Evolutionary conservation across 2,113 vertebrate species (phyloP).

Genomic region (Glareola pratincola): DNA sequence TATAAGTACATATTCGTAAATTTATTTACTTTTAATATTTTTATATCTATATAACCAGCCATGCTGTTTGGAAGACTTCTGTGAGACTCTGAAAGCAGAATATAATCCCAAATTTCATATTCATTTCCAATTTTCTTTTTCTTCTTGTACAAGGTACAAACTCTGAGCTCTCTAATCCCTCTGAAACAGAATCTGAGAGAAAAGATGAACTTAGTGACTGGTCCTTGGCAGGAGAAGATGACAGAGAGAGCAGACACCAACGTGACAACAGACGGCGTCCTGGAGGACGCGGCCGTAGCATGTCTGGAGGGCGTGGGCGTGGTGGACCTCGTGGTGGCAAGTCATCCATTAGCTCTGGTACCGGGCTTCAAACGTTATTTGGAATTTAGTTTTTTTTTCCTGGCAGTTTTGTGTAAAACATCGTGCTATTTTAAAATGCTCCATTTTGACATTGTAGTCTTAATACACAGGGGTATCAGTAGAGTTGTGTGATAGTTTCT

Average conservation of each 20-base stretch:
- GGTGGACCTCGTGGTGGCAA: constrained; percentile 87
- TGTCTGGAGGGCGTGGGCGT: constrained; percentile 84
- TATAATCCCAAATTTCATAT: not conserved
- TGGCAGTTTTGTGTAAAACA: not conserved
- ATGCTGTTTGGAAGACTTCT: not conserved
- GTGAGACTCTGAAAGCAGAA: not conserved
- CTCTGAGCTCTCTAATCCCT: constrained; percentile 95
- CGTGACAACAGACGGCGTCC: constrained; percentile 89
- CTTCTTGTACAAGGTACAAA: constrained; percentile 85
- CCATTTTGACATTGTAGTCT: not conserved
- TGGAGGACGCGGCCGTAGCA: constrained; percentile 83
- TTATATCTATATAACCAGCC: not conserved
- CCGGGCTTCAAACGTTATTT: not conserved
- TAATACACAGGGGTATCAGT: not conserved
- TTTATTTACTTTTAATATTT: not conserved
- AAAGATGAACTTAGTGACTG: constrained; percentile 96
- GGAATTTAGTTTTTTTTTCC: not conserved
- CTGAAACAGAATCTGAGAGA: constrained; percentile 96
- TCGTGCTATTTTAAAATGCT: not conserved
- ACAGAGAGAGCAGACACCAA: constrained; percentile 82
- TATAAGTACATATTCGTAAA: not conserved
- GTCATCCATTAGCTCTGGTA: constrained; percentile 91
- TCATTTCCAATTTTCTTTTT: not conserved
- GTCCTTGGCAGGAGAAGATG: constrained; percentile 92
- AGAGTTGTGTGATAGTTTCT: not conserved